Base-by-base conservation (phyloP, 2,797 vertebrate genomes). In the Chloroceryle amazona region DNA sequence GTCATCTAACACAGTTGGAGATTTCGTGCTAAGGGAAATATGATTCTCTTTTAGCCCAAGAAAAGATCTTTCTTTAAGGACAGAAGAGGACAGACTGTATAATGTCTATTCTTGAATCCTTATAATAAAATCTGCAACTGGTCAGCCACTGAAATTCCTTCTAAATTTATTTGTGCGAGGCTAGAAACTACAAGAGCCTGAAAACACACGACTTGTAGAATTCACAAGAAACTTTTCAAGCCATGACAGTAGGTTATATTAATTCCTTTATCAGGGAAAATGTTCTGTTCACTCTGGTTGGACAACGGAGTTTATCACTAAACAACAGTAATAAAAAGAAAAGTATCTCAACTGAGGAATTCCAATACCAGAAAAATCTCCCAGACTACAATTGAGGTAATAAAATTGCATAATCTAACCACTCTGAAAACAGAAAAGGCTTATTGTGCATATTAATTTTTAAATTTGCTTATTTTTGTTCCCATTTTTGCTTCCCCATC, bases 1-100 rank as follows among this genome's bases (percentile, higher is more conserved):
- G 80, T 83, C 18, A 49, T 96, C 93, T 97, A 97, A 96, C 95
- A 93, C 89, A 86, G 92, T 89, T 81, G 73, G 96, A 95, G 95
- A 93, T 96, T 96, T 96, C 93, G 72, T 92, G 81, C 94, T 97
- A 82, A 88, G 89, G 75, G 89, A 97, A 97, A 97, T 96, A 97
- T 91, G 91, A 91, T 94, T 91, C 81, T 85, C 31, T 66, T 54
- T 86, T 91, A 95, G 67, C 90, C 83, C 61, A 93, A 94, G 78
- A 96, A 87, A 93, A 93, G 76, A 84, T 92, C 58, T 91, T 97
- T 85, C 79, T 97, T 96, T 96, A 91, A 72, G 74, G 78, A 79
- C 61, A 91, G 74, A 85, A 62, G 84, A 92, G 91, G 81, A 91
- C 39, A 93, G 55, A 63, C 54, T 81, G 68, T 84, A 76, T 91